phyloP scores from a whole-genome alignment of 2,113 vertebrate species.

The Rostratula benghalensis region DNA sequence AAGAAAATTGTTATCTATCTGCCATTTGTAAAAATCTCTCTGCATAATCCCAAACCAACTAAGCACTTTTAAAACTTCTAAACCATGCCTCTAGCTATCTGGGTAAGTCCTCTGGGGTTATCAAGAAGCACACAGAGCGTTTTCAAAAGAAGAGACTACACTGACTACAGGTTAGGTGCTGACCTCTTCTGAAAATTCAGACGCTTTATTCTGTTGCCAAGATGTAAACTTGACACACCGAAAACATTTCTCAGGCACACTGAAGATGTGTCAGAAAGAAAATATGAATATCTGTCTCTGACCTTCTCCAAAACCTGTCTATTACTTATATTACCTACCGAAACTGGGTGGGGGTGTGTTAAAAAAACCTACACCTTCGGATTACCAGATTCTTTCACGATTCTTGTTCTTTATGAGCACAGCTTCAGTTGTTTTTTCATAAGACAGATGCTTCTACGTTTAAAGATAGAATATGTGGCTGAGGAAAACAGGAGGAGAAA shows the following conservation, averaged over 20 bases:
- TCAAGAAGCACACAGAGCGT: not conserved
- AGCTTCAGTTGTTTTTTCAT: not conserved
- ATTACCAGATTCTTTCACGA: not conserved
- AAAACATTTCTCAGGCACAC: not conserved
- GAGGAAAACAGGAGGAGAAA: constrained; percentile 2
- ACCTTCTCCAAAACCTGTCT: not conserved
- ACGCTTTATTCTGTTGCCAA: not conserved
- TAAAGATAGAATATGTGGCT: not conserved
- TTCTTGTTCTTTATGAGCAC: not conserved
- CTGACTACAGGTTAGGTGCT: not conserved
- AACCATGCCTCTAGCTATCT: not conserved
- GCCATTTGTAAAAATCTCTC: not conserved
- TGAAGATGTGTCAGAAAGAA: not conserved
- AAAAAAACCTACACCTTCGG: not conserved
- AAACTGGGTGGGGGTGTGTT: not conserved
- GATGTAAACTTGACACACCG: not conserved
- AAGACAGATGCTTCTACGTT: not conserved
- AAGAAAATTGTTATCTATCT: not conserved
- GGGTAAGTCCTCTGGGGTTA: not conserved
- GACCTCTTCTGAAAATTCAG: not conserved
- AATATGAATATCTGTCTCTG: not conserved
- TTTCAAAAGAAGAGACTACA: not conserved
- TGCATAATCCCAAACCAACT: not conserved
- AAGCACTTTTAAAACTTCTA: not conserved
- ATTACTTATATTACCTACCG: not conserved